Evolutionary conservation across 1,140 invertebrate genomes (phyloP).

Genomic region (Daktulosphaira vitifoliae): DNA sequence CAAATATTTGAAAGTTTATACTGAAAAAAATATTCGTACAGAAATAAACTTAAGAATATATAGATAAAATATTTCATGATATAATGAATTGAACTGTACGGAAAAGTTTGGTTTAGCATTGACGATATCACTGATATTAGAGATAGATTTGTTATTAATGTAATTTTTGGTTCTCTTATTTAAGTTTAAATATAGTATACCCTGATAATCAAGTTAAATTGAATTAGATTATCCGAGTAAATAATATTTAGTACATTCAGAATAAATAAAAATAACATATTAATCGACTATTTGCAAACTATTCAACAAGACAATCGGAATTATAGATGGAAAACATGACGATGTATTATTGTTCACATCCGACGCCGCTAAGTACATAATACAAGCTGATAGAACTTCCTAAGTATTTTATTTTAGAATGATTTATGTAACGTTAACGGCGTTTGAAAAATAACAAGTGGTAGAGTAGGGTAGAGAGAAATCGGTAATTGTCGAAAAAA

Average conservation of each 20-base stretch:
- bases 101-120: background rate
- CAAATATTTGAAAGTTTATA: too few relatives aligned
- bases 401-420: too few relatives aligned
- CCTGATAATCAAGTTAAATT: too few relatives aligned
- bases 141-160: background rate
- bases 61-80: too few relatives aligned
- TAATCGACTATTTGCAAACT: background rate
- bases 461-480: background rate
- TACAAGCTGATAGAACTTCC: slow-evolving; percentile 1
- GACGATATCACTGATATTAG: too few relatives aligned
- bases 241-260: slow-evolving; percentile 1
- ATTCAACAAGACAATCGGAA: slow-evolving; percentile 9
- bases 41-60: too few relatives aligned
- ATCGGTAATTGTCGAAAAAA: background rate
- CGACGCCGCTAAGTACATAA: background rate
- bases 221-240: background rate
- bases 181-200: too few relatives aligned
- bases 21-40: too few relatives aligned
- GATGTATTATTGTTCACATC: background rate
- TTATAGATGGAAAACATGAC: background rate
- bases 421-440: background rate
- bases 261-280: background rate
- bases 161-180: background rate
- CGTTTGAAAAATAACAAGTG: background rate
- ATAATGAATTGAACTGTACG: too few relatives aligned